Evolutionary conservation across 2,888 invertebrate species (phyloP), one percentile per base, ranked within the genome.

Genomic region (Habroteleia sp.): DNA sequence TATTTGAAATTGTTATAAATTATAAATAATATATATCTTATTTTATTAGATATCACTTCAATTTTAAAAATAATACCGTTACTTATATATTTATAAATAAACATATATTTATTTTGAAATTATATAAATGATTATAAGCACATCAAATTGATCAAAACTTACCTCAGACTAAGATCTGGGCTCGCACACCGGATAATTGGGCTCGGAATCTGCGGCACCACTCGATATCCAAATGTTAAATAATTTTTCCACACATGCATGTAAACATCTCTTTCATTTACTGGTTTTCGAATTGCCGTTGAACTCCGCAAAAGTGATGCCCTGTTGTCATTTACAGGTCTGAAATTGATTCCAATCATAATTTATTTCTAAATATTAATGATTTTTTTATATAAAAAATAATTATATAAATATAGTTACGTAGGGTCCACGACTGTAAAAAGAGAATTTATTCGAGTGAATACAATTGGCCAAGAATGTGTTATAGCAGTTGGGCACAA

Each of bases 231-330:
- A 91, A 98, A 95, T 8, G 97, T 96, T 82, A 98, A 93, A 89
- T 99, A 98, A 90, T 98, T 98, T 86, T 97, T 95, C 98, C 99
- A 99, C 14, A 99, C 92, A 89, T 96, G 96, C 91, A 99, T 93
- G 89, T 98, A 97, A 23, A 96, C 93, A 87, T 98, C 98, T 79
- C 97, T 91, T 89, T 98, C 98, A 79, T 96, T 96, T 56, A 97
- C 94, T 4, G 96, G 95, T 86, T 97, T 97, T 83, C 96, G 93
- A 0, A 96, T 94, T 2, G 96, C 92, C 0, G 96, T 94, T 3
- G 96, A 95, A 79, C 96, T 94, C 63, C 99, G 92, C 72, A 99
- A 90, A 14, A 99, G 91, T 0, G 98, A 98, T 0, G 98, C 98
- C 79, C 99, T 93, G 85, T 97, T 98, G 88, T 99, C 99, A 88